Evolutionary conservation across 2,797 vertebrate species (phyloP), one percentile per base, ranked within the genome.

Genomic region (Leuciscus waleckii): DNA sequence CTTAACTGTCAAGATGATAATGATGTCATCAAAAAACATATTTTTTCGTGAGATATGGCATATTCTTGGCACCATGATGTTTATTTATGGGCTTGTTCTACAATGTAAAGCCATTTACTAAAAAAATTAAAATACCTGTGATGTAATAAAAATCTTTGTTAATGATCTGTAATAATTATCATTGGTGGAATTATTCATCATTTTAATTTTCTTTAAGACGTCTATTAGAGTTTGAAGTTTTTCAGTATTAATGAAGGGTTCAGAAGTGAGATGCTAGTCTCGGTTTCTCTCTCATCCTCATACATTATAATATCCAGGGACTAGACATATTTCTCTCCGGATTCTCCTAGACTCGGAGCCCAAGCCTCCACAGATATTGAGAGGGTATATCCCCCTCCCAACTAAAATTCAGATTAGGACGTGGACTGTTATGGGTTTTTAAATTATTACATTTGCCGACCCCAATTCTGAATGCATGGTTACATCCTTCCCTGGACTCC

Each of bases 241-340:
- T 13, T 49, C 23, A 23, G 73, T 54, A 37, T 56, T 16, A 56
- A 76, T 56, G 32, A 56, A 37, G 19, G 49, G 11, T 76, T 76
- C 29, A 56, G 73, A n/a, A 8, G 29, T 14, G 73, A 37, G 39
- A 63, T 13, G 16, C n/a, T 63, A 37, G 4, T 13, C 1, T 76
- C 7, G 16, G 16, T 41, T 43, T 79, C 76, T 41, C 76, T 41
- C 76, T 61, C 51, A 17, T 78, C 54, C 32, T 78, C 35, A 78
- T 78, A 23, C 37, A 79, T 79, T 63, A 58, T 79, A 63, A 63
- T 29, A 63, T 29, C 23, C 76, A 63, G 76, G 4, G 76, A 37
- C 21, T 23, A 32, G 73, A 51, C 16, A 51, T 14, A 29, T 58
- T 56, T 77, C 49, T 39, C 32, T 58, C 21, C 3, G 21, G 26